phyloP scores from a whole-genome alignment of 2,113 vertebrate genomes.

The Oncorhynchus gorbuscha region DNA sequence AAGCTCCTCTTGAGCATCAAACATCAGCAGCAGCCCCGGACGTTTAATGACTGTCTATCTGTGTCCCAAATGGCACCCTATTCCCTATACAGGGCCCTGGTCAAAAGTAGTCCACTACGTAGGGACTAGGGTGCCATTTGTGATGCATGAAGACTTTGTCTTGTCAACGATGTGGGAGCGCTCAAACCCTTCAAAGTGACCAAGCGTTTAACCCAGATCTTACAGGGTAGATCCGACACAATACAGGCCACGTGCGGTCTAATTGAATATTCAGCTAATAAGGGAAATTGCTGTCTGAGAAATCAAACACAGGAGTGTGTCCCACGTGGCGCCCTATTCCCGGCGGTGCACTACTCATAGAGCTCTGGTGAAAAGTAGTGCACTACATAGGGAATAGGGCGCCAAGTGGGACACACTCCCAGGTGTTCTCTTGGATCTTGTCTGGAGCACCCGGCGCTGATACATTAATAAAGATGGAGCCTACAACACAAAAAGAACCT shows the following conservation, averaged over 20 bases:
- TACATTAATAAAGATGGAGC: slow-evolving; percentile 48
- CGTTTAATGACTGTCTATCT: background rate
- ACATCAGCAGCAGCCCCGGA: slow-evolving; percentile 25
- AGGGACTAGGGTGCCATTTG: too few species aligned
- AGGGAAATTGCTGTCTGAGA: slow-evolving; percentile 47
- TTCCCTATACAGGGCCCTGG: too few species aligned
- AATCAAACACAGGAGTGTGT: slow-evolving; percentile 46
- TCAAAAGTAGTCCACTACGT: too few species aligned
- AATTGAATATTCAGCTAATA: slow-evolving; percentile 61
- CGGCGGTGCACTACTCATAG: too few species aligned
- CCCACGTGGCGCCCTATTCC: too few species aligned
- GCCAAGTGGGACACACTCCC: too few species aligned
- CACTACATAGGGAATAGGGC: too few species aligned
- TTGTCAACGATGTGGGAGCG: background rate
- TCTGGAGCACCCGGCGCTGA: slow-evolving; percentile 43
- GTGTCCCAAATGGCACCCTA: too few species aligned
- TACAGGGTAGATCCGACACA: slow-evolving; percentile 24
- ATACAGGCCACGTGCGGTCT: slow-evolving; percentile 33
- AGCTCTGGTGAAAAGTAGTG: too few species aligned
- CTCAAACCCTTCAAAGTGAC: slow-evolving; percentile 51
- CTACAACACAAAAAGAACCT: slow-evolving; percentile 1
- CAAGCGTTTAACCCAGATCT: slow-evolving; percentile 51
- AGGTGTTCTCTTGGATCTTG: slow-evolving; percentile 52
- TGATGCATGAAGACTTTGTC: too few species aligned
- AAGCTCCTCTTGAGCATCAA: slow-evolving; percentile 31